Conservation (phyloP, 1,140 invertebrate genomes). For the Brachionus paranguensis region DNA sequence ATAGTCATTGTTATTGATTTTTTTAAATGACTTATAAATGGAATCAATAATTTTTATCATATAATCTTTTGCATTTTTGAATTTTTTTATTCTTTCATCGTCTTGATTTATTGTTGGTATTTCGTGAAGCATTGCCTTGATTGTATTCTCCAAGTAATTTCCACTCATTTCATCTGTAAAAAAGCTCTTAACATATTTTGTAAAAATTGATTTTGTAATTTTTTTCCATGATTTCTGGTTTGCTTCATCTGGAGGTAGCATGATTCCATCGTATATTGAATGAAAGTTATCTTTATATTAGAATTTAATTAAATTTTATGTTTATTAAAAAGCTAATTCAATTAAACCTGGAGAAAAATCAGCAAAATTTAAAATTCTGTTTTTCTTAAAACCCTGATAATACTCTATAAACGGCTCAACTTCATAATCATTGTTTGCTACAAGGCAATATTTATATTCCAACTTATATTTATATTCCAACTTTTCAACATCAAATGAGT, state of each 20-base stretch:
- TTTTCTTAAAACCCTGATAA: neutral
- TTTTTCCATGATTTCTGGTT: neutral
- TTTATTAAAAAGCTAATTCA: neutral
- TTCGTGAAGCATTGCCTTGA: neutral
- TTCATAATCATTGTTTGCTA: neutral
- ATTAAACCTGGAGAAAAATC: neutral
- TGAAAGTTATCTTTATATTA: neutral
- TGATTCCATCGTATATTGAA: neutral
- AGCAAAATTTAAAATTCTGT: neutral
- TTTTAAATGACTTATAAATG: neutral
- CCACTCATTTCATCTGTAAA: neutral
- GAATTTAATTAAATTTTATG: neutral
- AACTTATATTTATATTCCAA: conserved; percentile 1
- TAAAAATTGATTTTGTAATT: neutral
- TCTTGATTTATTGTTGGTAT: neutral
- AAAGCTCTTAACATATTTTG: neutral
- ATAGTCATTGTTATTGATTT: neutral
- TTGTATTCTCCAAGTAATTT: neutral
- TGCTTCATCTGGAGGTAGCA: neutral
- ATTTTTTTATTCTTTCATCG: neutral
- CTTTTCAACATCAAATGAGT: neutral
- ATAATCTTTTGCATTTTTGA: neutral
- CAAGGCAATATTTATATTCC: neutral
- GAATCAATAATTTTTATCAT: neutral
- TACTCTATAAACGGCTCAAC: neutral